Evolutionary conservation across 2,797 vertebrate genomes (phyloP).

Genomic region (Fringilla coelebs): DNA sequence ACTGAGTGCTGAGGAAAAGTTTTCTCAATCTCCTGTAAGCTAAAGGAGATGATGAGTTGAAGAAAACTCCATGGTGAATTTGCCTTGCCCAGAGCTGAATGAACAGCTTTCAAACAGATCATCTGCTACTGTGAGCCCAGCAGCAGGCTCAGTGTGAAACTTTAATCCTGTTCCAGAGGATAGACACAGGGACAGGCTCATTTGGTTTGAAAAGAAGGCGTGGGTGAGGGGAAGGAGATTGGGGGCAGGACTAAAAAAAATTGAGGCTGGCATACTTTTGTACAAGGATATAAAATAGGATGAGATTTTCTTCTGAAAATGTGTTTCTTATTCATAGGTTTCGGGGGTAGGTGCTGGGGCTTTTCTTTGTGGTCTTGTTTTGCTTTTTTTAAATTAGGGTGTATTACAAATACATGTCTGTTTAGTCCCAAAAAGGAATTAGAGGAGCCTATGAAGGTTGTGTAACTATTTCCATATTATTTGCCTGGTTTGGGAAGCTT

Average conservation of each 20-base stretch:
- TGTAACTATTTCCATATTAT: slow-evolving; percentile 21
- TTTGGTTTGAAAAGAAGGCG: background rate
- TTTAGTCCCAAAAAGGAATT: slow-evolving; percentile 20
- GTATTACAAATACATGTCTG: background rate
- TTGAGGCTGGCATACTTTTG: background rate
- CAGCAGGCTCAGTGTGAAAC: background rate
- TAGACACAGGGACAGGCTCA: background rate
- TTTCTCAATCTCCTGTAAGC: background rate
- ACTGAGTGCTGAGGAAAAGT: background rate
- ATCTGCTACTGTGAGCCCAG: background rate
- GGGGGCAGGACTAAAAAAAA: background rate
- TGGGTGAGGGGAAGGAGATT: background rate
- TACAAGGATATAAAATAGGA: background rate
- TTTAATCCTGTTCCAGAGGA: background rate
- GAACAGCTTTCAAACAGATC: background rate
- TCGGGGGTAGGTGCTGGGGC: rapidly evolving
- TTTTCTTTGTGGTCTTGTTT: background rate
- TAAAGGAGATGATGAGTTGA: background rate
- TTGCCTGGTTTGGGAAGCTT: background rate
- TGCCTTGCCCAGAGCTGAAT: background rate
- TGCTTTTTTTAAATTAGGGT: background rate
- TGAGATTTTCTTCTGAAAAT: background rate
- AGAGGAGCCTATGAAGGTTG: background rate
- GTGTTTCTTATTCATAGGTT: background rate
- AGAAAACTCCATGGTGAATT: background rate